These are phyloP conservation scores for Macroglossus sobrinus DNA, from an alignment of 2,113 vertebrate species.

Conservation along the genomic window DNA sequence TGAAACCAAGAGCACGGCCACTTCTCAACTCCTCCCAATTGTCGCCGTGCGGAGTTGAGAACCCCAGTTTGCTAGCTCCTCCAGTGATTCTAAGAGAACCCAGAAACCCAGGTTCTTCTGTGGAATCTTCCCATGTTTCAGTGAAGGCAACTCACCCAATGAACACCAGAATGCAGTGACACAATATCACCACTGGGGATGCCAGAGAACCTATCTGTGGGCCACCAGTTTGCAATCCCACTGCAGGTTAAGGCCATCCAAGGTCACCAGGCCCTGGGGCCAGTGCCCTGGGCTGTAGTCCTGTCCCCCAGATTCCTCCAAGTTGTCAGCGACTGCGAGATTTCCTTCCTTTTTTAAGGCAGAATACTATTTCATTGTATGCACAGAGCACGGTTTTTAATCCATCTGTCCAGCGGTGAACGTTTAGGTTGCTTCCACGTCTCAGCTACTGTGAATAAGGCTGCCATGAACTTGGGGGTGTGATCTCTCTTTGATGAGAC, in stretches of 20 bases:
- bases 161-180: not conserved
- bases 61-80: not conserved
- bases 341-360: not conserved
- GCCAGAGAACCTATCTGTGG: not conserved
- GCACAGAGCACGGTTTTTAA: not conserved
- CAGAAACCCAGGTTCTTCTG: not conserved
- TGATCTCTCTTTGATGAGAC: too few species aligned
- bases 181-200: not conserved
- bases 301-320: not conserved
- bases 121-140: not conserved
- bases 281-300: not conserved
- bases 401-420: not conserved
- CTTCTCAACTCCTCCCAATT: not conserved
- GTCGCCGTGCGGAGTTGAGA: not conserved
- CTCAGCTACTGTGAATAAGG: not conserved
- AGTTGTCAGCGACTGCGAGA: too few species aligned
- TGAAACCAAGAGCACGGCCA: not conserved
- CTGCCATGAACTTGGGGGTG: not conserved
- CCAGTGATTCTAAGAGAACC: not conserved
- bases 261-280: fast-evolving
- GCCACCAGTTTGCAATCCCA: too few species aligned
- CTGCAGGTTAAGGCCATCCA: not conserved
- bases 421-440: not conserved
- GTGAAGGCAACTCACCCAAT: not conserved
- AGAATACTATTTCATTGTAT: not conserved